A percentile compares a stretch with the other conserved stretches of the same genome.
These are phyloP conservation scores for Ictidomys tridecemlineatus DNA, from an alignment of 2,113 vertebrate genomes.

Conservation along the genomic window DNA sequence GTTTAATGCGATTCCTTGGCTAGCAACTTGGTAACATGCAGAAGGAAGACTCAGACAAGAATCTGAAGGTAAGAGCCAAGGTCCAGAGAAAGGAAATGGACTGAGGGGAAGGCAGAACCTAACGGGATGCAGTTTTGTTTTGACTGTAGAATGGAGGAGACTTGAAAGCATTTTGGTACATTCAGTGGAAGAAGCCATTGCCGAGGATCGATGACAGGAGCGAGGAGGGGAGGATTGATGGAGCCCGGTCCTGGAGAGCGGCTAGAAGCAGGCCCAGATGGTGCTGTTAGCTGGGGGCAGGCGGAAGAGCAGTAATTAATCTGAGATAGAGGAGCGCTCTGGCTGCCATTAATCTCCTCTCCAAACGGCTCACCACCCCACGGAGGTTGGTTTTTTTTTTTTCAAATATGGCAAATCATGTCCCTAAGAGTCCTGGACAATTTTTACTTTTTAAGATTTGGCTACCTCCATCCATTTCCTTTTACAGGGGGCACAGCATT, in stretches of 20 bases:
- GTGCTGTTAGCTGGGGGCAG: conserved; percentile 26
- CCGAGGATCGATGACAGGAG: not conserved
- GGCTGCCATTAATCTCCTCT: conserved; percentile 13
- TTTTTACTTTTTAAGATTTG: not conserved
- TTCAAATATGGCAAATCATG: conserved; percentile 19
- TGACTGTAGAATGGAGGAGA: not conserved
- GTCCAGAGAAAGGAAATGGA: not conserved
- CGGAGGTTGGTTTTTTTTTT: not conserved
- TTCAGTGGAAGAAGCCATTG: not conserved
- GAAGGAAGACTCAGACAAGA: not conserved
- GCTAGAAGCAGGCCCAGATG: conserved; percentile 3
- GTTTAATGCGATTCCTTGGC: not conserved
- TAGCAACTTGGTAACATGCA: not conserved
- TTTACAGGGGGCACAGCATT: too few species aligned
- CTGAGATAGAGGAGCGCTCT: not conserved
- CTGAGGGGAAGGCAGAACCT: not conserved
- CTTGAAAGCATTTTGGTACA: not conserved
- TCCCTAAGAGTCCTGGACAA: not conserved
- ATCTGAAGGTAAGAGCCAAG: not conserved
- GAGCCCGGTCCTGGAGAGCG: not conserved
- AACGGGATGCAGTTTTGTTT: not conserved
- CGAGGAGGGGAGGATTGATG: not conserved
- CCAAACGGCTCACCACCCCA: not conserved
- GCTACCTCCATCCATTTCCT: not conserved
- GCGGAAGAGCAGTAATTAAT: conserved; percentile 20